Conservation (phyloP, 2,113 vertebrate genomes). For the Corythoichthys intestinalis region DNA sequence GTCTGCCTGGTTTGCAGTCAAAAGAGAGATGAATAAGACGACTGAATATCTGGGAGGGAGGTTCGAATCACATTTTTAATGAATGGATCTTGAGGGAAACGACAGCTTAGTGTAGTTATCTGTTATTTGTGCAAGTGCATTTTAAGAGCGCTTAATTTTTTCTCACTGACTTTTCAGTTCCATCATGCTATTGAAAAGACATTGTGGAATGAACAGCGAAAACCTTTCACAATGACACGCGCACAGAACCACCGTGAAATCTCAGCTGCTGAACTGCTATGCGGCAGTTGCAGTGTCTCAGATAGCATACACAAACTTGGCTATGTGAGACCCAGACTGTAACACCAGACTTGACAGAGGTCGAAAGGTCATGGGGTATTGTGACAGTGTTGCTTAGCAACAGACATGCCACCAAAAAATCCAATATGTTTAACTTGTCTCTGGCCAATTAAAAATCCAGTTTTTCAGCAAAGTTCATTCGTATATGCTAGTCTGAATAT, state of each 20-base stretch:
- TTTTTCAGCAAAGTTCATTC: too few species aligned
- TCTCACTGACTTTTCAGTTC: slow-evolving; percentile 37
- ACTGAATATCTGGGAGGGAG: slow-evolving; percentile 51
- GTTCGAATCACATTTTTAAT: slow-evolving; percentile 66
- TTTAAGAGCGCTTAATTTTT: not conserved
- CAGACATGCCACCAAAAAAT: slow-evolving; percentile 29
- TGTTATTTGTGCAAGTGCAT: slow-evolving; percentile 39
- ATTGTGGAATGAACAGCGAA: slow-evolving; percentile 44
- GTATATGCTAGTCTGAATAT: too few species aligned
- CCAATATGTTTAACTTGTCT: not conserved
- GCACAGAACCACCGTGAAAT: slow-evolving; percentile 38
- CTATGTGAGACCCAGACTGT: slow-evolving; percentile 41
- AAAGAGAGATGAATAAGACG: slow-evolving; percentile 60
- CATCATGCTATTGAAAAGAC: slow-evolving; percentile 49
- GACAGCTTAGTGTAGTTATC: slow-evolving; percentile 53
- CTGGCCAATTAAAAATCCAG: slow-evolving; percentile 23
- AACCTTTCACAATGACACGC: slow-evolving; percentile 14
- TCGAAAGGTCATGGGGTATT: slow-evolving; percentile 63
- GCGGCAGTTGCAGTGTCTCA: slow-evolving; percentile 52
- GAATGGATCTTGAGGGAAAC: slow-evolving; percentile 68
- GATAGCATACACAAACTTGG: slow-evolving; percentile 49
- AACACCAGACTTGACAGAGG: slow-evolving; percentile 56
- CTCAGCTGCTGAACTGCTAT: slow-evolving; percentile 64
- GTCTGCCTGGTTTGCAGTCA: slow-evolving; percentile 55
- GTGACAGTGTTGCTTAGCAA: slow-evolving; percentile 62